Evolutionary conservation across 2,888 invertebrate species (phyloP).

Genomic region (Tachystola acroxantha): DNA sequence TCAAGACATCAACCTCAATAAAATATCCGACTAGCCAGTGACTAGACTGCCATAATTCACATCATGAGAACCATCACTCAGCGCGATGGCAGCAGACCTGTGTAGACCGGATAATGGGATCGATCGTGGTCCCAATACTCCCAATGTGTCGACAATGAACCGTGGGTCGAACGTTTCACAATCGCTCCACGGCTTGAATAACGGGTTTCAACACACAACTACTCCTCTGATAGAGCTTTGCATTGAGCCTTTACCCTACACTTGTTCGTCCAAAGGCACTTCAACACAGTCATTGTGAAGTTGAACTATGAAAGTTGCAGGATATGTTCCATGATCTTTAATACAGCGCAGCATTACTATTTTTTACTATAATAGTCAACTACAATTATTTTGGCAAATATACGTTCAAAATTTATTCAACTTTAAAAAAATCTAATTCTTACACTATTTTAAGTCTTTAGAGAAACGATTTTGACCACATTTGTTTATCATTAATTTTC

Average conservation of each 20-base stretch:
- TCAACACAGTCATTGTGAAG: not conserved
- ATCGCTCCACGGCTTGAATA: conserved; percentile 38
- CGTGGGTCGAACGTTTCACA: conserved; percentile 56
- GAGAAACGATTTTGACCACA: too few species aligned
- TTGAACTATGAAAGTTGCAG: not conserved
- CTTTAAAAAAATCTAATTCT: too few species aligned
- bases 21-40: too few species aligned
- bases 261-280: conserved; percentile 18
- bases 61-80: not conserved
- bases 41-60: too few species aligned
- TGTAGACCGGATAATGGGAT: conserved; percentile 44
- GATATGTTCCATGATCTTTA: not conserved
- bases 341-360: too few species aligned
- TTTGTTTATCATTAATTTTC: too few species aligned
- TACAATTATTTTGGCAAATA: too few species aligned
- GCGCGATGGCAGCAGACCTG: conserved; percentile 8
- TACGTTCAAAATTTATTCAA: too few species aligned
- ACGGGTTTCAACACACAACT: conserved; percentile 47
- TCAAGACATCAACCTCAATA: too few species aligned
- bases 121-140: conserved; percentile 39
- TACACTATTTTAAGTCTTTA: too few species aligned
- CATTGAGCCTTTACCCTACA: conserved; percentile 16
- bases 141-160: conserved; percentile 58
- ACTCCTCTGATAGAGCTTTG: conserved; percentile 19
- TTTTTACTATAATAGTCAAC: too few species aligned